Conservation (phyloP, 2,797 vertebrate genomes). For the Calcarius lapponicus region DNA sequence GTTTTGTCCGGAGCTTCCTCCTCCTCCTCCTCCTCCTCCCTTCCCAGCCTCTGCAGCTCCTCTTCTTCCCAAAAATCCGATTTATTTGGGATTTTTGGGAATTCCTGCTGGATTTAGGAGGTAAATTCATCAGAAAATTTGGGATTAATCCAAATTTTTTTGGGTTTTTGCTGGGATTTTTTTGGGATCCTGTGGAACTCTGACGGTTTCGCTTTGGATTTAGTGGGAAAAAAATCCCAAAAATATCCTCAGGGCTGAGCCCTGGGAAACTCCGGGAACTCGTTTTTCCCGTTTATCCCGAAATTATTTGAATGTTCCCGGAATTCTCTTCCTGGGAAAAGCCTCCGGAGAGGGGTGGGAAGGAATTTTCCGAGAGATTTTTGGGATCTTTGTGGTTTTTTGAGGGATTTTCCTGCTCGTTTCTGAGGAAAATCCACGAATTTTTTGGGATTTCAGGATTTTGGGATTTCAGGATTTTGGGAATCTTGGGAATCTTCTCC, state of each 20-base stretch:
- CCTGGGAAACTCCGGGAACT: not conserved
- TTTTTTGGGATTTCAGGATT: not conserved
- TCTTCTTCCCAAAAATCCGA: not conserved
- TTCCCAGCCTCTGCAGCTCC: not conserved
- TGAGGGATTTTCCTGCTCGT: not conserved
- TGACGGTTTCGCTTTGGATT: rapidly evolving
- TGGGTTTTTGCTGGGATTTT: not conserved
- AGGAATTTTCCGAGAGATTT: not conserved
- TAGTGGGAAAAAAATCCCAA: not conserved
- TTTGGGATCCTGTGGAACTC: not conserved
- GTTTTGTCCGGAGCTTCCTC: not conserved
- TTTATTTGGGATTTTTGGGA: not conserved
- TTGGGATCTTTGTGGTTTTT: rapidly evolving
- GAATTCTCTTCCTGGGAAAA: not conserved
- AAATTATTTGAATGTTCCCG: not conserved
- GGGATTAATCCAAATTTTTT: not conserved
- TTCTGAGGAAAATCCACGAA: not conserved
- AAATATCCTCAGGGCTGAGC: not conserved
- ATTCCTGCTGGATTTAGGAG: not conserved
- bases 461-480: not conserved
- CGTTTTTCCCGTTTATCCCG: not conserved
- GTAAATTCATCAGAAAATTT: too few relatives aligned
- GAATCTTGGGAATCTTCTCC: not conserved
- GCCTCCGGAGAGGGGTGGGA: not conserved
- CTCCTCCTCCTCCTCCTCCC: not conserved